Percentiles rank a stretch among this genome's conserved stretches.
Conservation (phyloP, 2,888 invertebrate species). For the Syrista parreyssii region DNA sequence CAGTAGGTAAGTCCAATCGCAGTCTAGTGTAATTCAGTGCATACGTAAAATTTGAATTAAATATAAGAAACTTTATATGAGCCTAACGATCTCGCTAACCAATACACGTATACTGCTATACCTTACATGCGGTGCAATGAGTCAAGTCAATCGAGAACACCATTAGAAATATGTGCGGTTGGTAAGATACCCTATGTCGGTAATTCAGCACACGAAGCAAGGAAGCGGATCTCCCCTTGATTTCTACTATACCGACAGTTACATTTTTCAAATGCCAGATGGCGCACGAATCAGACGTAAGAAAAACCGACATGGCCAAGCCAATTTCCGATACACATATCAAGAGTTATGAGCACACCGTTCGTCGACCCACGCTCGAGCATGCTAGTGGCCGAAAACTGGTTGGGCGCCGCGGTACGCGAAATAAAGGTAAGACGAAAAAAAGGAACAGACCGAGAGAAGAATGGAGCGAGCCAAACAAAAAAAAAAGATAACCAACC, state of each 20-base stretch:
- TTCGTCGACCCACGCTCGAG: slow-evolving; percentile 54
- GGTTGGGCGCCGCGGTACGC: slow-evolving; percentile 44
- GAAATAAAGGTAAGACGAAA: slow-evolving; percentile 40
- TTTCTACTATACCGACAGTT: background rate
- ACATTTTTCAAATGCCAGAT: background rate
- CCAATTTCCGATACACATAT: slow-evolving; percentile 47
- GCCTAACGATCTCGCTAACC: no score
- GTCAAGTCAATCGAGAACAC: no score
- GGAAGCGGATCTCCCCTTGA: background rate
- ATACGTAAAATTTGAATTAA: no score
- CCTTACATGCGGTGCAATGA: no score
- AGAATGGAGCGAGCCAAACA: slow-evolving; percentile 34
- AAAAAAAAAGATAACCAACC: slow-evolving; percentile 37
- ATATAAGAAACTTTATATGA: no score
- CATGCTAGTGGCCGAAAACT: slow-evolving; percentile 49
- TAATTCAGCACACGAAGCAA: background rate
- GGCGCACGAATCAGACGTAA: background rate
- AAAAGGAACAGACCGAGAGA: slow-evolving; percentile 20
- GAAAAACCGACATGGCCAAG: background rate
- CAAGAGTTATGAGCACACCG: slow-evolving; percentile 55
- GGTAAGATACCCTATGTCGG: background rate
- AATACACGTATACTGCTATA: no score
- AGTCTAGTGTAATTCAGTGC: no score
- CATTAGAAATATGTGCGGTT: background rate
- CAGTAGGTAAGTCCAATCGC: no score